These are phyloP conservation scores for Percopsis omiscomaycus DNA, from an alignment of 2,797 vertebrate species.

Conservation along the genomic window DNA sequence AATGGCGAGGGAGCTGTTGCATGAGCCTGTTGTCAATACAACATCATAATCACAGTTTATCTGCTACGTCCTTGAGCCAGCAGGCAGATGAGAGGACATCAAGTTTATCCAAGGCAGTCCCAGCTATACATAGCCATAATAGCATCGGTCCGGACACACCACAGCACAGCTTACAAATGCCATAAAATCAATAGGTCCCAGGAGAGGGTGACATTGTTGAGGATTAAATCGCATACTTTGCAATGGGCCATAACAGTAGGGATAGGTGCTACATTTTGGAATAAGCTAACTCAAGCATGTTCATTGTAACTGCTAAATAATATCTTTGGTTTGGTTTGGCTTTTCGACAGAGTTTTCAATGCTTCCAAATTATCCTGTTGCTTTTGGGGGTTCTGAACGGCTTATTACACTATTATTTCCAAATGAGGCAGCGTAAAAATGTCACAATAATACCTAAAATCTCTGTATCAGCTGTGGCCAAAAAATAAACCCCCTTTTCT, in stretches of 20 bases:
- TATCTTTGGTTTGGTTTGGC: too few species aligned
- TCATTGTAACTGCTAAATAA: too few species aligned
- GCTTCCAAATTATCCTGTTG: background rate
- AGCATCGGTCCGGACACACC: constrained; percentile 48
- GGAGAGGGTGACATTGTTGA: constrained; percentile 14
- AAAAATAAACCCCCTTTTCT: background rate
- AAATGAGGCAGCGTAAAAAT: background rate
- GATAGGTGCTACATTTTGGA: background rate
- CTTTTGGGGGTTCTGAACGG: background rate
- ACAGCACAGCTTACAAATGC: constrained; percentile 59
- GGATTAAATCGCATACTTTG: background rate
- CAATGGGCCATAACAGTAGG: background rate
- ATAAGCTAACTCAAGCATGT: too few species aligned
- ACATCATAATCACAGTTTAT: constrained; percentile 32
- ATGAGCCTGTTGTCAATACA: constrained; percentile 35
- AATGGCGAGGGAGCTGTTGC: constrained; percentile 17
- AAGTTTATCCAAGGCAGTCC: constrained; percentile 49
- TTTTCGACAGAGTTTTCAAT: too few species aligned
- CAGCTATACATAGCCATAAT: constrained; percentile 69
- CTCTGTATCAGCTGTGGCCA: background rate
- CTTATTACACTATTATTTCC: too few species aligned
- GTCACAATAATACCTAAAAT: background rate
- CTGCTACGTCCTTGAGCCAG: constrained; percentile 31
- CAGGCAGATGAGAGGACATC: constrained; percentile 21
- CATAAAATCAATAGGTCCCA: constrained; percentile 65